phyloP scores from a whole-genome alignment of 2,113 vertebrate species.

The Strix uralensis region DNA sequence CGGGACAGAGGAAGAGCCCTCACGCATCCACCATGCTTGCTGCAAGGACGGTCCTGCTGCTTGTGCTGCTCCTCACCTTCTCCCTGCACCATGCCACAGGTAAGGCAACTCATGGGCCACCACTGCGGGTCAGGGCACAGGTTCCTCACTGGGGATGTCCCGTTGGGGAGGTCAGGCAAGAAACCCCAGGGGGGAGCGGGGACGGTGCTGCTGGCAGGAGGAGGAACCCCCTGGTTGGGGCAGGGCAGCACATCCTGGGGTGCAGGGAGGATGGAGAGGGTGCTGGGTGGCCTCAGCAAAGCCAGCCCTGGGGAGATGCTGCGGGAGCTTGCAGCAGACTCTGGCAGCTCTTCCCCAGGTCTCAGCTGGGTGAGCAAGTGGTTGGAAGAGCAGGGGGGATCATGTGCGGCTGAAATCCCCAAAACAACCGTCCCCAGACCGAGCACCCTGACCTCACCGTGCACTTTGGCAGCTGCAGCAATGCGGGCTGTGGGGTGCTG shows the following conservation, averaged over 20 bases:
- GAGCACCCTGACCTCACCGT: accelerated
- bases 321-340: neutral
- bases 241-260: accelerated
- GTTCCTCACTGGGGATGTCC: accelerated
- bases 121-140: neutral
- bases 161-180: accelerated
- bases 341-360: neutral
- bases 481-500: accelerated
- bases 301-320: neutral
- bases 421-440: accelerated
- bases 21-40: neutral
- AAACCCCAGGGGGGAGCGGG: accelerated
- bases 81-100: neutral
- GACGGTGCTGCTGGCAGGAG: neutral
- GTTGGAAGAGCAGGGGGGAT: too few relatives aligned
- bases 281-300: neutral
- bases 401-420: neutral
- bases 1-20: neutral
- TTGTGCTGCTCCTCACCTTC: neutral
- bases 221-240: accelerated
- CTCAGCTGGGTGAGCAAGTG: neutral
- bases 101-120: neutral
- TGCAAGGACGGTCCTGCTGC: neutral
- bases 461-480: neutral
- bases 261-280: neutral